Percentiles rank a stretch among this genome's conserved stretches.
Conservation (phyloP, 2,888 invertebrate genomes). For the Conistra vaccinii region DNA sequence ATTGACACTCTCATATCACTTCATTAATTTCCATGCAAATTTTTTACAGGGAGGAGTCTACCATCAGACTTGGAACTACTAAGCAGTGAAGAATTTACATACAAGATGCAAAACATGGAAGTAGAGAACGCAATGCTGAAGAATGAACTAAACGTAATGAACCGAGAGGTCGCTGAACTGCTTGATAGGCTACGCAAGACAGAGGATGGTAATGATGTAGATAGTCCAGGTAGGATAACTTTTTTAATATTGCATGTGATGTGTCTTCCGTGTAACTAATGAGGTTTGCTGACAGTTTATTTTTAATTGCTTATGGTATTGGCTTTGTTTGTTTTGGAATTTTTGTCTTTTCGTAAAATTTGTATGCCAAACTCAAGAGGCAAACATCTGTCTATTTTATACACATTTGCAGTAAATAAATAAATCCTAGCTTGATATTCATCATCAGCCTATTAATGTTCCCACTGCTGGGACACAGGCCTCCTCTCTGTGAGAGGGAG, state of each 20-base stretch:
- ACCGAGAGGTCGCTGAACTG: constrained; percentile 82
- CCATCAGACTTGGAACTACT: constrained; percentile 79
- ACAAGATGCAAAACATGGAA: constrained; percentile 83
- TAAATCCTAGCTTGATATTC: not conserved
- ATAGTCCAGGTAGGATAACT: constrained; percentile 70
- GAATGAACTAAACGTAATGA: constrained; percentile 86
- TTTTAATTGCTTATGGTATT: constrained; percentile 5
- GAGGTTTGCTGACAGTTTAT: constrained; percentile 29
- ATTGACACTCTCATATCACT: not conserved
- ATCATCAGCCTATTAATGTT: no score
- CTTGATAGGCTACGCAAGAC: constrained; percentile 77
- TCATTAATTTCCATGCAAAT: not conserved
- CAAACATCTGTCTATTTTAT: not conserved
- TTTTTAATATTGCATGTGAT: constrained; percentile 30
- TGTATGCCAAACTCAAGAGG: not conserved
- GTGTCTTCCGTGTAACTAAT: constrained; percentile 1
- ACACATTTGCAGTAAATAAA: not conserved
- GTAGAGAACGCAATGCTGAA: constrained; percentile 87
- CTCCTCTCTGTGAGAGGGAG: no score
- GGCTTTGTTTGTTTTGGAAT: not conserved
- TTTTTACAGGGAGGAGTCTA: constrained; percentile 79
- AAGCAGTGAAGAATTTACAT: constrained; percentile 71
- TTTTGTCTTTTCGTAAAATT: not conserved
- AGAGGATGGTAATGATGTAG: constrained; percentile 84
- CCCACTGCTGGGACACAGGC: no score